Percentiles rank a stretch among this genome's conserved stretches.
Conservation (phyloP, 2,888 invertebrate genomes). For the Dendrolimus pini region DNA sequence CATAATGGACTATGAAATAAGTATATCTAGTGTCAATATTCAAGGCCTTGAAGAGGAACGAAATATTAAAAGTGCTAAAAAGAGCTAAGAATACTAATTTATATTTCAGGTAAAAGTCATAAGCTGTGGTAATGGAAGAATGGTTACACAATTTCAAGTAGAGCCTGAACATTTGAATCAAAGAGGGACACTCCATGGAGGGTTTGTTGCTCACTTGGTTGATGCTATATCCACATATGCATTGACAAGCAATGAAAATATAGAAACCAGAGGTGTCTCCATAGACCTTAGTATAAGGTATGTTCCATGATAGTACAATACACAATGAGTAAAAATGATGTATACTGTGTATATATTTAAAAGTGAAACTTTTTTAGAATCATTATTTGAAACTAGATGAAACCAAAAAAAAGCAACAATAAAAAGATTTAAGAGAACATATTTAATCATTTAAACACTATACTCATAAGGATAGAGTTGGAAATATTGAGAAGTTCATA, state of each 20-base stretch:
- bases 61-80: no score
- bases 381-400: no score
- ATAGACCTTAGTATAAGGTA: conserved; percentile 90
- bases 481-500: no score
- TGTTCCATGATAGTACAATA: conserved; percentile 14
- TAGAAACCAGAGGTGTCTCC: conserved; percentile 83
- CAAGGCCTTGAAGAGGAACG: no score
- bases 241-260: conserved; percentile 80
- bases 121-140: conserved; percentile 81
- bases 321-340: no score
- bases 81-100: not conserved
- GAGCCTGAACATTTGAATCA: conserved; percentile 84
- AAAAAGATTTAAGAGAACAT: no score
- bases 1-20: no score
- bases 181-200: conserved; percentile 88
- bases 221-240: conserved; percentile 86
- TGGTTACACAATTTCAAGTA: conserved; percentile 86
- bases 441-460: no score
- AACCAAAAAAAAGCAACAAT: no score
- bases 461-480: no score
- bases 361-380: no score
- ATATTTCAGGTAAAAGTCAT: conserved; percentile 47
- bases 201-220: conserved; percentile 87
- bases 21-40: no score
- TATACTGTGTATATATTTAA: not conserved